Base-by-base conservation (phyloP, 2,113 vertebrate genomes). In the Ophthalmolycus amberensis region DNA sequence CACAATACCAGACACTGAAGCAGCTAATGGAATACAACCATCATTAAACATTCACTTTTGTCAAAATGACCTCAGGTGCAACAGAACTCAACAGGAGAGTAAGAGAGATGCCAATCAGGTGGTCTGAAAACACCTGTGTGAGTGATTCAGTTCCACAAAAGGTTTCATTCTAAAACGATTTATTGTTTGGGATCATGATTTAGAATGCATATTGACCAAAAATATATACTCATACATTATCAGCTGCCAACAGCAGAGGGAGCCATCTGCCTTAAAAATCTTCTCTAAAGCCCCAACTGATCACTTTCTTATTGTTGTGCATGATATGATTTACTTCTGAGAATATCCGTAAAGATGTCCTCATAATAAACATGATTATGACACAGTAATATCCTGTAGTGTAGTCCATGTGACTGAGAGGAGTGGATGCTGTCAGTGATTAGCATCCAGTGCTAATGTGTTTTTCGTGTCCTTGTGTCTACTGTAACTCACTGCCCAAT, bases 241-340 rank as follows among this genome's bases (percentile, higher is more conserved):
- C 40, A 46, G 5, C 37, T 54, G 6, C 59, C 5, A 76, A 58
- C 90, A 91, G 84, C 85, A 92, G 91, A 85, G 90, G 90, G 92
- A 69, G 91, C 80, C 58, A 70, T 69, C 42, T 29, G 8, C 70
- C 72, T 83, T 78, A 12, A 76, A 48, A 77, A 73, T 38, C 32
- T 38, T 25, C 9, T 9, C 5, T 14, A 15, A n/a, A 38, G 2
- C 10, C 6, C 56, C 11, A 29, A 10, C 40, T 54, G 29, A n/a
- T 69, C 64, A n/a, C 32, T 66, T 66, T 34, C 22, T 29, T 60
- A 32, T 46, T 64, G 27, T 56, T 15, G 22, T 0, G 70, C 29
- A 38, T 3, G n/a, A 16, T 40, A 11, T 62, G 14, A 73, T 52
- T 64, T n/a, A 50, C 54, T 46, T 3, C 52, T 38, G 9, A 25